Conservation (phyloP, 2,888 invertebrate genomes). For the Frankliniella intonsa region DNA sequence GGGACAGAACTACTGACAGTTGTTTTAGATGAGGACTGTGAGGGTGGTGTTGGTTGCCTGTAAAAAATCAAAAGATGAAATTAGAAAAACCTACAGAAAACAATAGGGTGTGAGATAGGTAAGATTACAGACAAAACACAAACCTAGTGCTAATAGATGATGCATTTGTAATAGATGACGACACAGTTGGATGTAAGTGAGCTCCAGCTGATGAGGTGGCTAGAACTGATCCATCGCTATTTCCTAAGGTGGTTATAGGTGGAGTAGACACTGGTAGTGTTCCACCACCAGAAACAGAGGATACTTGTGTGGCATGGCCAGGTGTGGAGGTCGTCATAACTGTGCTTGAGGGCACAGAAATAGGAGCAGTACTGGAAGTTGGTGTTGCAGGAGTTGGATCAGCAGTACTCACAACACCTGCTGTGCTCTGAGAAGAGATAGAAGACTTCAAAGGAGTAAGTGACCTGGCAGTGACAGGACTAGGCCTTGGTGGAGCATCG, state of each 20-base stretch:
- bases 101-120: neutral
- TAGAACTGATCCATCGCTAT: too few relatives aligned
- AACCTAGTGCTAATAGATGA: neutral
- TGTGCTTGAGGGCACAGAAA: slow-evolving; percentile 20
- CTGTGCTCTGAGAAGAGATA: neutral
- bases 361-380: neutral
- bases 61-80: neutral
- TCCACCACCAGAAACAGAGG: too few relatives aligned
- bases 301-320: too few relatives aligned
- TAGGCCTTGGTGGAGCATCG: slow-evolving; percentile 36
- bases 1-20: neutral
- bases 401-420: neutral
- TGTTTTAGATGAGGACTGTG: neutral
- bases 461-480: slow-evolving; percentile 40
- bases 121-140: neutral
- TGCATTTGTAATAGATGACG: neutral
- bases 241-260: too few relatives aligned
- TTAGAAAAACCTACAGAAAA: neutral
- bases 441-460: slow-evolving; percentile 40
- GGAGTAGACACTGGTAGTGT: too few relatives aligned
- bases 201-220: too few relatives aligned
- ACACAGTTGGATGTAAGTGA: neutral
- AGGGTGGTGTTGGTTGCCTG: neutral
- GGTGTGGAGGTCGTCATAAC: too few relatives aligned
- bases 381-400: neutral